phyloP scores from a whole-genome alignment of 2,113 vertebrate species.

The Pseudopodoces humilis region DNA sequence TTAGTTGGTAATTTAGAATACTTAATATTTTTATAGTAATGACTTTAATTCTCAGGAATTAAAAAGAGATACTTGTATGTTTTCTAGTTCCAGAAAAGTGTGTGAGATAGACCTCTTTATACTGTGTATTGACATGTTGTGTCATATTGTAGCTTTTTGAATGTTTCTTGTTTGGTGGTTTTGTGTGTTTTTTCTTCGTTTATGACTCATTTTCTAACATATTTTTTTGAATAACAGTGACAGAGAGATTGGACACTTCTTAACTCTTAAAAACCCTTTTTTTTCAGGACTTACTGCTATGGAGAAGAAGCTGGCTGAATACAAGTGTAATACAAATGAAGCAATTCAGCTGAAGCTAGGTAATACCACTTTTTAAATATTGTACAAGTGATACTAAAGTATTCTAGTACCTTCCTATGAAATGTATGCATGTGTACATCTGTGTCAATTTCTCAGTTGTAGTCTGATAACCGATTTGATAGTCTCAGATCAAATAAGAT shows the following conservation, averaged over 20 bases:
- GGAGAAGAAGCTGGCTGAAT: constrained; percentile 97
- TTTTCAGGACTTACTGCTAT: constrained; percentile 84
- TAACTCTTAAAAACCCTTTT: background rate
- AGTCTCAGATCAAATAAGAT: background rate
- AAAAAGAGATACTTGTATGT: background rate
- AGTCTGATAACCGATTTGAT: background rate
- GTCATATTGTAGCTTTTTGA: background rate
- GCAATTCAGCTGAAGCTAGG: constrained; percentile 94
- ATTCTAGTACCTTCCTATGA: background rate
- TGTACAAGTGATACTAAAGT: background rate
- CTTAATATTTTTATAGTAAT: background rate
- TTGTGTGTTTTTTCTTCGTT: background rate
- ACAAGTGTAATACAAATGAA: constrained; percentile 98
- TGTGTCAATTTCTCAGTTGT: background rate
- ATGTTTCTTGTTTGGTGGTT: rapidly evolving
- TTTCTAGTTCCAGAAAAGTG: background rate
- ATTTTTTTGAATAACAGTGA: background rate
- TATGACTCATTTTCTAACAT: background rate
- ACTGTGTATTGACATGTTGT: rapidly evolving
- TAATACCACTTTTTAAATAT: constrained; percentile 58
- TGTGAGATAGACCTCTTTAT: background rate
- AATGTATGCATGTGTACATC: background rate
- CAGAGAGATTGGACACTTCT: background rate
- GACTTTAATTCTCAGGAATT: background rate
- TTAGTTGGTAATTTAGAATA: background rate